Evolutionary conservation across 2,888 invertebrate genomes (phyloP).

Genomic region (Xiphydria camelus): DNA sequence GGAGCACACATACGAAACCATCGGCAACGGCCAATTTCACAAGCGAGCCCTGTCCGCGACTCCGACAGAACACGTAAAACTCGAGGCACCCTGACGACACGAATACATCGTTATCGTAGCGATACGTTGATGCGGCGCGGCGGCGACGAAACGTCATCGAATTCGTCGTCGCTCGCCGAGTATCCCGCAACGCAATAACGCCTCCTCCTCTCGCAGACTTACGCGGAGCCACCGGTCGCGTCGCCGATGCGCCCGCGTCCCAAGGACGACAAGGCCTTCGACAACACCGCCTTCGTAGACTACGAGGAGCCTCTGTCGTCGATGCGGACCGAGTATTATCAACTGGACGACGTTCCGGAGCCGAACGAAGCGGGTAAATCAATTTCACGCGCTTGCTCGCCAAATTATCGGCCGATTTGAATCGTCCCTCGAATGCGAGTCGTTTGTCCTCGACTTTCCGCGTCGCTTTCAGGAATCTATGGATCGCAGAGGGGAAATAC

Average conservation of each 20-base stretch:
- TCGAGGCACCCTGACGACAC: constrained; percentile 42
- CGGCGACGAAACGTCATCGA: constrained; percentile 46
- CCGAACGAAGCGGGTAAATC: constrained; percentile 44
- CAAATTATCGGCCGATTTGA: too few relatives aligned
- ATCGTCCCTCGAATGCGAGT: too few relatives aligned
- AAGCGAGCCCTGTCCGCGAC: constrained; percentile 42
- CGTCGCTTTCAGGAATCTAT: constrained; percentile 40
- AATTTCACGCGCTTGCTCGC: too few relatives aligned
- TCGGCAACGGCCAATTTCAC: constrained; percentile 41
- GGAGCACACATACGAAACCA: constrained; percentile 54
- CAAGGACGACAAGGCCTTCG: constrained; percentile 61
- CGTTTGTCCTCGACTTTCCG: too few relatives aligned
- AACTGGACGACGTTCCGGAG: constrained; percentile 61
- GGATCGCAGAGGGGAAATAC: constrained; percentile 43
- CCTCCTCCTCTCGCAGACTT: too few relatives aligned
- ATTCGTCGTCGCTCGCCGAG: constrained; percentile 58
- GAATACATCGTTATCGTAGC: constrained; percentile 7
- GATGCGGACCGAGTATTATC: constrained; percentile 71
- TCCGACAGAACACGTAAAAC: constrained; percentile 57
- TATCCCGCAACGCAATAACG: too few relatives aligned
- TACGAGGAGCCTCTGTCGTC: constrained; percentile 82
- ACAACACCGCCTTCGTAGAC: constrained; percentile 78
- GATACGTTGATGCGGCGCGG: neutral
- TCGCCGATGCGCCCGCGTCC: constrained; percentile 42
- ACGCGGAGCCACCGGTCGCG: constrained; percentile 47